Evolutionary conservation across 1,140 invertebrate species (phyloP), one percentile per base, ranked within the genome.

Genomic region (Mya arenaria): DNA sequence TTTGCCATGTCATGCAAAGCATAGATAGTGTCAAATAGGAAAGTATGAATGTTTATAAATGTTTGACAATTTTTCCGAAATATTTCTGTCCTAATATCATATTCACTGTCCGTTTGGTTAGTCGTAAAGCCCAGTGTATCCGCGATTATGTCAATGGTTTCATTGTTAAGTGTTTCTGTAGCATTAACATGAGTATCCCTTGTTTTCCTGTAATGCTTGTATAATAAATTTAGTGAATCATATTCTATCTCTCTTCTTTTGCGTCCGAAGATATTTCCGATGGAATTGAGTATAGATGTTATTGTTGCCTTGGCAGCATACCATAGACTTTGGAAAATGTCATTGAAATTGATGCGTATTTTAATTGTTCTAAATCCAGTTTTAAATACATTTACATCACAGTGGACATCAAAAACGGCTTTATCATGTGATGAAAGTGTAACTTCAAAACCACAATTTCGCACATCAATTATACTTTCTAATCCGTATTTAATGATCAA

Each of bases 321-420:
- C 73, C 71, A 83, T 30, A 83, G 15, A 58, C 72, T 83, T 25
- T 60, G 48, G 10, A 68, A 36, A 1, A 63, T 28, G 69, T 83
- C 66, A 32, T 78, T 83, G 10, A 83, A 83, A 39, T 83, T 82
- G 1, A 82, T 74, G 8, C 39, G 28, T 60, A 82, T 44, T 15
- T 13, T 39, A 2, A 74, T 39, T 10, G 60, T 60, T 32, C 28
- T 60, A 63, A 72, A 83, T 4, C 81, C 81, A 5, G 68, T 19
- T 23, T 37, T 1, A 32, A 83, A 83, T 34, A 55, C 52, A 44
- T 83, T 83, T 0, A 83, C 60, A 4, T 83, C 72, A 39, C 81
- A 83, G 30, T 48, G 65, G 17, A 83, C 62, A 28, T 77, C 81
- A 44, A 83, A 77, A 34, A 77, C 55, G 10, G 63, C 56, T 15